Percentiles rank a stretch among this genome's conserved stretches.
Conservation (phyloP, 1,140 invertebrate species). For the Diachasma alloeum region DNA sequence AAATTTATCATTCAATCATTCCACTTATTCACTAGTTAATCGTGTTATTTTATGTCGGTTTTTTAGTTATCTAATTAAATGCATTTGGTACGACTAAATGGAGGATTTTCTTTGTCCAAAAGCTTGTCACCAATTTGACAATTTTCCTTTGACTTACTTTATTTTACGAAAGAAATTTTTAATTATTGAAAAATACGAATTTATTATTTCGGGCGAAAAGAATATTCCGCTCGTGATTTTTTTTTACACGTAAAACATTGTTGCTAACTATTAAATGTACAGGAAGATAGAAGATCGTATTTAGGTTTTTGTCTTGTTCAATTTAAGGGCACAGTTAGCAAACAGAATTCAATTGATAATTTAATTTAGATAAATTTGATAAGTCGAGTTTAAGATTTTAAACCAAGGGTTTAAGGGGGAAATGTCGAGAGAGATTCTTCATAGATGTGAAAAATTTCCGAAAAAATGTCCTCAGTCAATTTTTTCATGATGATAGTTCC, state of each 20-base stretch:
- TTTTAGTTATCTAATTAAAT: slow-evolving; percentile 50
- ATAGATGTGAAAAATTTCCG: no score
- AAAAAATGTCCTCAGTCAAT: no score
- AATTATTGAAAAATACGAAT: slow-evolving; percentile 57
- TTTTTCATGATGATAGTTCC: no score
- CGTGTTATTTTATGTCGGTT: slow-evolving; percentile 16
- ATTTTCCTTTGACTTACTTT: slow-evolving; percentile 9
- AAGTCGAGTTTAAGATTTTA: background rate
- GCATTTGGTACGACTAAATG: slow-evolving; percentile 64
- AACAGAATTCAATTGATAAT: background rate
- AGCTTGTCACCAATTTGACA: slow-evolving; percentile 43
- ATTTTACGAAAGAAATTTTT: background rate
- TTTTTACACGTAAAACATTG: slow-evolving; percentile 45
- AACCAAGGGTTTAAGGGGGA: no score
- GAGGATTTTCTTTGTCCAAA: slow-evolving; percentile 42
- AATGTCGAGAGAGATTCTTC: no score
- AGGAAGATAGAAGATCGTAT: slow-evolving; percentile 54
- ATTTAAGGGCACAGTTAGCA: slow-evolving; percentile 15
- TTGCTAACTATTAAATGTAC: slow-evolving; percentile 49
- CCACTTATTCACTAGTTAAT: slow-evolving; percentile 26
- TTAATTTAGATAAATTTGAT: background rate
- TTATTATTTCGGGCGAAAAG: slow-evolving; percentile 46
- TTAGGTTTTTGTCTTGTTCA: slow-evolving; percentile 33
- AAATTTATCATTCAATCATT: background rate
- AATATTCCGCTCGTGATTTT: slow-evolving; percentile 42